Conservation (phyloP, 2,797 vertebrate genomes). For the Pristis pectinata region DNA sequence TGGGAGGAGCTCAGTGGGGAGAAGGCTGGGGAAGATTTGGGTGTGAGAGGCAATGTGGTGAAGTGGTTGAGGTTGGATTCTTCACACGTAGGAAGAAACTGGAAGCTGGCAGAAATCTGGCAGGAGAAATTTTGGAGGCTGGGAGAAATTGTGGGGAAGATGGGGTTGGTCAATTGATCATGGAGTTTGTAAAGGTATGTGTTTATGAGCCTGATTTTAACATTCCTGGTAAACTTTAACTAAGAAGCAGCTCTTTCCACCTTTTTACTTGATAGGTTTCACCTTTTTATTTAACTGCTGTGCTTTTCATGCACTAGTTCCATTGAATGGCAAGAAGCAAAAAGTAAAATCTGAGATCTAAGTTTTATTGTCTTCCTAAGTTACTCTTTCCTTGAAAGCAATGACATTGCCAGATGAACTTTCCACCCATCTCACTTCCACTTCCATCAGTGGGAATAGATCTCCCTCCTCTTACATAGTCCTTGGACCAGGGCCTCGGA, state of each 20-base stretch:
- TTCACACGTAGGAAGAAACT: not conserved
- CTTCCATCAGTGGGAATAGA: not conserved
- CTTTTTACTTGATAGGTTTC: not conserved
- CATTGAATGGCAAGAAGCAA: not conserved
- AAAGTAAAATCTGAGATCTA: not conserved
- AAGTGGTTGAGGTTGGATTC: not conserved
- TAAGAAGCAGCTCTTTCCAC: not conserved
- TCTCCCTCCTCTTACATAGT: not conserved
- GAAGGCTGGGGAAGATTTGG: too few relatives aligned
- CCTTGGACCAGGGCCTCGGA: not conserved
- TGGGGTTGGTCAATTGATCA: not conserved
- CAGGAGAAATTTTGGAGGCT: not conserved
- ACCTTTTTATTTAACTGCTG: not conserved
- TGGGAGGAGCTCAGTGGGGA: not conserved
- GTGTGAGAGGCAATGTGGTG: too few relatives aligned
- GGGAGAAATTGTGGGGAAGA: not conserved
- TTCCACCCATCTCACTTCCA: not conserved
- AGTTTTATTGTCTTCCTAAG: not conserved
- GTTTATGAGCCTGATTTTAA: not conserved
- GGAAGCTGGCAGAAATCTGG: too few relatives aligned
- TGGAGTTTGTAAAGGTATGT: too few relatives aligned
- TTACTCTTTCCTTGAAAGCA: not conserved
- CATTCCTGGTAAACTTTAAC: not conserved
- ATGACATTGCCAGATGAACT: not conserved
- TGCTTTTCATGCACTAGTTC: not conserved